Evolutionary conservation across 1,140 invertebrate genomes (phyloP), one percentile per base, ranked within the genome.

Genomic region (Sitodiplosis mosellana): DNA sequence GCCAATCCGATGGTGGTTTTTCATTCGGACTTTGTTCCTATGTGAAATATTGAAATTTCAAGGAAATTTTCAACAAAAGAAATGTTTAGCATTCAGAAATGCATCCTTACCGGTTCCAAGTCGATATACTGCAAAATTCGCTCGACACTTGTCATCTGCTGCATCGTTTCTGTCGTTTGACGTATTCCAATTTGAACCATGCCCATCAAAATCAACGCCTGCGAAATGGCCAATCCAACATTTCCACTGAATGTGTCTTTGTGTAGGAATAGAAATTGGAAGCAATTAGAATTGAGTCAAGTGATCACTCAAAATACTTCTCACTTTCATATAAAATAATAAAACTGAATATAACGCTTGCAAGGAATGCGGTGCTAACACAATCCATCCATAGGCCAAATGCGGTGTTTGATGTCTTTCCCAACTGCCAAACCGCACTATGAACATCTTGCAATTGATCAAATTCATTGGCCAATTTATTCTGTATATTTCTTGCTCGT

Each of bases 121-220:
- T 75, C 66, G 0, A 75, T 78, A 55, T 88, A 89, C 52, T 88
- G 77, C 7, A 84, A 51, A 8, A 87, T 90, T n/a, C n/a, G n/a
- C n/a, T n/a, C n/a, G n/a, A n/a, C n/a, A n/a, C n/a, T n/a, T n/a
- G n/a, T n/a, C n/a, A n/a, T n/a, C n/a, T n/a, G n/a, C n/a, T n/a
- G n/a, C n/a, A n/a, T n/a, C n/a, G n/a, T n/a, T n/a, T n/a, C 87
- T 0, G 85, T 79, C 12, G 77, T 75, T 61, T 89, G 83, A 44
- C 84, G 72, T 47, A 91, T 80, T 12, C 83, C 84, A 66, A 82
- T 81, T 60, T 91, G 87, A 48, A 91, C 72, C 78, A 87, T 83
- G 12, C 83, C 84, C 46, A 81, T 87, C 22, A 93, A 67, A 46
- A 80, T 77, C 58, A 88, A 71, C n/a, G 80, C n/a, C n/a, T n/a